Conservation (phyloP, 2,888 invertebrate species). For the Ennomos quercinarius region DNA sequence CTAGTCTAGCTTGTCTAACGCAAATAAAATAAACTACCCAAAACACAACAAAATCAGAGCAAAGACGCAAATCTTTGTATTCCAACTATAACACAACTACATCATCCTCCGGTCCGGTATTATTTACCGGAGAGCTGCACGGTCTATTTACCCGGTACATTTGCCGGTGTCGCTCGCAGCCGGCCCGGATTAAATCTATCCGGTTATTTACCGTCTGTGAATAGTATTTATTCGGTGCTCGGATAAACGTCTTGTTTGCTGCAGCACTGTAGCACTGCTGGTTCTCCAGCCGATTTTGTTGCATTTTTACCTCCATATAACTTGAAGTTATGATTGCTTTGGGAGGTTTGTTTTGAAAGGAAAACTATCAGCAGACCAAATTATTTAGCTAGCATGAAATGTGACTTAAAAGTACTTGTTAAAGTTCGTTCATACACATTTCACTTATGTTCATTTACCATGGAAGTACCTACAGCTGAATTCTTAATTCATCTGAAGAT, state of each 20-base stretch:
- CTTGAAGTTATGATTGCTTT: background rate
- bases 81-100: slow-evolving; percentile 3
- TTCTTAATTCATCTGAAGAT: too few species aligned
- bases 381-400: too few species aligned
- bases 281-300: too few species aligned
- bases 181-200: slow-evolving; percentile 20
- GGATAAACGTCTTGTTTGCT: slow-evolving; percentile 7
- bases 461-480: too few species aligned
- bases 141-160: slow-evolving; percentile 46
- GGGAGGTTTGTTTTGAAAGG: too few species aligned
- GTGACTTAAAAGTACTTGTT: too few species aligned
- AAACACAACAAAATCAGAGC: background rate
- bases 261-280: background rate
- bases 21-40: background rate
- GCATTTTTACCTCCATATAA: too few species aligned
- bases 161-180: slow-evolving; percentile 39
- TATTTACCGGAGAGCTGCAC: slow-evolving; percentile 36
- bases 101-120: slow-evolving; percentile 20
- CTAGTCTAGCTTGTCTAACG: too few species aligned
- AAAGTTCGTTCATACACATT: too few species aligned
- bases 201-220: slow-evolving; percentile 23
- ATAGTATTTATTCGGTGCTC: slow-evolving; percentile 15
- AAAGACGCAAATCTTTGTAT: slow-evolving; percentile 4
- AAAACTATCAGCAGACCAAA: too few species aligned
- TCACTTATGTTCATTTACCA: too few species aligned